These are phyloP conservation scores for Oophaga pumilio DNA, from an alignment of 2,113 vertebrate genomes.

Conservation along the genomic window DNA sequence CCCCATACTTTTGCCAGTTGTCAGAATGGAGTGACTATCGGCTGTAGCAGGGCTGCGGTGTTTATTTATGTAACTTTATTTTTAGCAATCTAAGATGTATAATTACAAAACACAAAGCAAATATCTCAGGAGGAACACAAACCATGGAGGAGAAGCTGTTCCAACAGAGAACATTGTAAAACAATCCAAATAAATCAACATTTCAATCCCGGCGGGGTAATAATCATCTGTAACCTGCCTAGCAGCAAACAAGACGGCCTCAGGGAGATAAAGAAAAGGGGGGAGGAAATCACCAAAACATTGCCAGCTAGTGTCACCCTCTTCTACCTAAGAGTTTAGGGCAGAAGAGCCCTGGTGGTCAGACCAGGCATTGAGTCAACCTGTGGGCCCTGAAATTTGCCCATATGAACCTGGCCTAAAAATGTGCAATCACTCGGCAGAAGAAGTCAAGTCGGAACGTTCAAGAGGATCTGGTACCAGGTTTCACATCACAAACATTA, in stretches of 20 bases:
- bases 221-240: not conserved
- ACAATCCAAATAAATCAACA: not conserved
- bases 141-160: not conserved
- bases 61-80: not conserved
- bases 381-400: too few species aligned
- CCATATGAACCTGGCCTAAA: too few species aligned
- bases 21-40: too few species aligned
- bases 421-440: too few species aligned
- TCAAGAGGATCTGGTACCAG: too few species aligned
- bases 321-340: too few species aligned
- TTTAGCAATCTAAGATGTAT: slow-evolving; percentile 27
- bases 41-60: not conserved
- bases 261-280: not conserved
- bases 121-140: not conserved
- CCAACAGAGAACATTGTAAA: slow-evolving; percentile 14
- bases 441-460: too few species aligned
- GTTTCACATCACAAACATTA: too few species aligned
- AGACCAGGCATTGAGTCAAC: too few species aligned
- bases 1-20: not conserved
- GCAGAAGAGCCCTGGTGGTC: too few species aligned
- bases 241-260: not conserved
- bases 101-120: slow-evolving; percentile 18
- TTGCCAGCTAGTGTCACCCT: not conserved
- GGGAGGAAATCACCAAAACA: not conserved
- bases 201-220: not conserved